Percentiles rank a stretch among this genome's conserved stretches.
These are phyloP conservation scores for Oreochromis mossambicus DNA, from an alignment of 2,797 vertebrate species.

Conservation along the genomic window DNA sequence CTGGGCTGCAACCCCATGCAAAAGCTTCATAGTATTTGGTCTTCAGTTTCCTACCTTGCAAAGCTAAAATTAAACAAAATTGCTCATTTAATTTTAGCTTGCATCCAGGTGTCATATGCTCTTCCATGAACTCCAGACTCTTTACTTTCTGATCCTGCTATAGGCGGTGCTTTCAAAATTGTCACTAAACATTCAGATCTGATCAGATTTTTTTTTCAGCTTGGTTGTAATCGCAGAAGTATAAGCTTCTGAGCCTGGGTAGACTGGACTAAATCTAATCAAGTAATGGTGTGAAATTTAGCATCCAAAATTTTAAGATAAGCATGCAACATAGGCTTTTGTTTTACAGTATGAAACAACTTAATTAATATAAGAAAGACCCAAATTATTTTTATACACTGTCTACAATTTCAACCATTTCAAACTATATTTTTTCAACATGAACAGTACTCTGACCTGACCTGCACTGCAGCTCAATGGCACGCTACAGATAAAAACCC, in stretches of 20 bases:
- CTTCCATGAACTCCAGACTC: neutral
- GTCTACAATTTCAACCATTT: neutral
- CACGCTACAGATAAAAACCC: neutral
- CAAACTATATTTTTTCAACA: neutral
- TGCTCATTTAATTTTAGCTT: neutral
- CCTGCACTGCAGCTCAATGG: neutral
- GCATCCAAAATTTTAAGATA: neutral
- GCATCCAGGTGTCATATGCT: neutral
- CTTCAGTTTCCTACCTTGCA: neutral
- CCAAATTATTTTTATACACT: neutral
- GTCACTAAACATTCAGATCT: neutral
- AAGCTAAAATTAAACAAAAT: neutral
- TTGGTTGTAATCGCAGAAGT: neutral
- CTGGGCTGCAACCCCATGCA: neutral
- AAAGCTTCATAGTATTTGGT: neutral
- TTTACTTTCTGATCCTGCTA: neutral
- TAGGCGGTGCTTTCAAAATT: neutral
- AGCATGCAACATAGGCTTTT: neutral
- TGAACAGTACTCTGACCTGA: neutral
- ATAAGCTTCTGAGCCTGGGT: neutral
- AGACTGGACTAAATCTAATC: neutral
- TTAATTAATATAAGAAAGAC: neutral
- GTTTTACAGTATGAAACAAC: neutral
- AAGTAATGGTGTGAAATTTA: neutral
- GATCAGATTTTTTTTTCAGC: fast-evolving